Base-by-base conservation (phyloP, 2,888 invertebrate species). In the Torymus texanus region DNA sequence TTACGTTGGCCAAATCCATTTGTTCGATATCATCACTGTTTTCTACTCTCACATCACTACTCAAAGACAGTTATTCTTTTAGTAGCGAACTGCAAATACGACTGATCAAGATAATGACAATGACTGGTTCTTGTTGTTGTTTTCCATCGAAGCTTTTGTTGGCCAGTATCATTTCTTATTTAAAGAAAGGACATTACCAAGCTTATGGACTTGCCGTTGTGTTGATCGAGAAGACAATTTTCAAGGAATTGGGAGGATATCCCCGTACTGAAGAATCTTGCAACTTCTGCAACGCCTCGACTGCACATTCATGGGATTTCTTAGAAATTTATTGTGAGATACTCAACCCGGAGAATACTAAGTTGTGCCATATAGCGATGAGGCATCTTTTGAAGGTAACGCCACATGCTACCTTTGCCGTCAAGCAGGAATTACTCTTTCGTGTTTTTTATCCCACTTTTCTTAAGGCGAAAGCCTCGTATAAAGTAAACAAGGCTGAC, bases 61-160 rank as follows among this genome's bases (percentile, higher is more conserved):
- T 92, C 0, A 90, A 91, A 2, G 92, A 92, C 75, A 91, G 92
- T 2, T 89, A 88, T 29, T 85, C 91, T 0, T 91, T 91, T 0
- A 87, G 88, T 0, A 84, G 87, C 13, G 87, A 90, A 14, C 85
- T 93, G 1, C 88, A 92, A 58, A 88, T 90, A 18, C 91, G 92
- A 78, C 85, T 92, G n/a, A 86, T 93, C 0, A 91, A 92, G 81
- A 92, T 92, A 1, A 92, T 93, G 91, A 90, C 92, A 11, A 89
- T 90, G 65, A 92, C 92, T 74, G 94, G 94, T 0, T 93, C 92
- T 0, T 94, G 94, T 85, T 94, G 94, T 85, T 94, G 94, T 85
- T 92, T 93, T 84, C 92, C 93, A 0, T 91, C 93, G 0, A 91
- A 91, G 13, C 86, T 90, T 4, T 87, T 93, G 0, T 89, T 93